Evolutionary conservation across 2,888 invertebrate genomes (phyloP), one percentile per base, ranked within the genome.

Genomic region (Mimachlamys varia): DNA sequence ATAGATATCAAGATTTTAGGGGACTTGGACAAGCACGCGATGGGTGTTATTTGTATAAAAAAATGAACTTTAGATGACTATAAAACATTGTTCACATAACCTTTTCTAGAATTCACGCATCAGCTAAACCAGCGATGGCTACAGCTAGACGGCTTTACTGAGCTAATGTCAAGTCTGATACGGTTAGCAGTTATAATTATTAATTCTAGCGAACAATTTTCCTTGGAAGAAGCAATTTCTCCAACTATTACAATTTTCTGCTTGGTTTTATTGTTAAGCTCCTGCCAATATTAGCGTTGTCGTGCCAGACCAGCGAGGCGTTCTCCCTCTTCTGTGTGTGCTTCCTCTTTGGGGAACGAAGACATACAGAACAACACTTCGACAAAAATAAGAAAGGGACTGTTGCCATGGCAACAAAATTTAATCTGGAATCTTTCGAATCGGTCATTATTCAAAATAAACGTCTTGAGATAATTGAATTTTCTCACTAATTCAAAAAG

Each of bases 381-480:
- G 33, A 76, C 76, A 76, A 76, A 76, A 76, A 90, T 90, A 88
- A 90, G 88, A 88, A 88, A 90, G 62, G 88, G 88, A 58, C 87
- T 53, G 89, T 91, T 90, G 27, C 90, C 88, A 91, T 91, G 90
- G 91, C 88, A 91, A 91, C 91, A 87, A 91, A 91, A 91, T 91
- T 91, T 91, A 90, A 91, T 91, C 91, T 88, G 89, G 76, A 91
- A 89, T 90, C 89, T 90, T 90, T 90, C 88, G 76, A 88, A 90
- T 91, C 90, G 88, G 89, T 90, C 91, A 91, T 91, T 91, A 90
- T 90, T 91, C 91, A 91, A 89, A 91, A 91, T 91, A 91, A 91
- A 89, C 89, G 91, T 91, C 91, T 91, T 90, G 88, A 90, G 91
- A 89, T 91, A 91, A 91, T 91, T 91, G 91, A 91, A 91, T 91